A percentile compares a stretch with the other conserved stretches of the same genome.
Evolutionary conservation across 2,113 vertebrate species (phyloP).

Genomic region (Phyllostomus discolor): DNA sequence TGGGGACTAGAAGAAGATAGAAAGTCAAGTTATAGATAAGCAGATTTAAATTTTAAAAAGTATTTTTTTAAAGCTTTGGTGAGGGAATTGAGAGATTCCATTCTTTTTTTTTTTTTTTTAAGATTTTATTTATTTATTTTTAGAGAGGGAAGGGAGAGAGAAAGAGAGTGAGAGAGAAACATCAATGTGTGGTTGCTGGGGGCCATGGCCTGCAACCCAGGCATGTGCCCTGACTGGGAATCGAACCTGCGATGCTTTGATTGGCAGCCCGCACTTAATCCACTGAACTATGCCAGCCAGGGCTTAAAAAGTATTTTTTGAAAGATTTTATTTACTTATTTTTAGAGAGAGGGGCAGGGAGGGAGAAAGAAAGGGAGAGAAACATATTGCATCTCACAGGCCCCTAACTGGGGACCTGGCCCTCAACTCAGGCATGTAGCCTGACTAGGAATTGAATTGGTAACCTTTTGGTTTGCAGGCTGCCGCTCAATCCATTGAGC

Average conservation of each 20-base stretch:
- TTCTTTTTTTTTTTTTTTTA: too few relatives aligned
- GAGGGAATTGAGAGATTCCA: too few relatives aligned
- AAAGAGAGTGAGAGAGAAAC: too few relatives aligned
- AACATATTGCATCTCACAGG: background rate
- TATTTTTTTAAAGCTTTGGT: background rate
- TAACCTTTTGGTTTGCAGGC: background rate
- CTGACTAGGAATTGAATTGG: background rate
- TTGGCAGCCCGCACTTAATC: too few relatives aligned
- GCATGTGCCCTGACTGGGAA: too few relatives aligned
- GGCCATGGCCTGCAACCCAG: too few relatives aligned
- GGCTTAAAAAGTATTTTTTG: background rate
- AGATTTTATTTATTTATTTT: too few relatives aligned
- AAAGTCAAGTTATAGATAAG: background rate
- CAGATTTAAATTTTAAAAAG: slow-evolving; percentile 12
- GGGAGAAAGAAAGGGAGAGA: background rate
- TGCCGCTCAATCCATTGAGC: background rate
- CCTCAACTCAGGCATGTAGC: background rate
- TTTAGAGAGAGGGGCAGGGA: background rate
- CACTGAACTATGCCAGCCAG: too few relatives aligned
- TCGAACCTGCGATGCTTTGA: too few relatives aligned
- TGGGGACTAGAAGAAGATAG: background rate
- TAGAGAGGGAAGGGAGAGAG: too few relatives aligned
- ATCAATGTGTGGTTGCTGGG: too few relatives aligned
- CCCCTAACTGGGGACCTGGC: background rate
- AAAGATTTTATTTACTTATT: background rate